Base-by-base conservation (phyloP, 1,140 invertebrate genomes). In the Drosophila aff. region DNA sequence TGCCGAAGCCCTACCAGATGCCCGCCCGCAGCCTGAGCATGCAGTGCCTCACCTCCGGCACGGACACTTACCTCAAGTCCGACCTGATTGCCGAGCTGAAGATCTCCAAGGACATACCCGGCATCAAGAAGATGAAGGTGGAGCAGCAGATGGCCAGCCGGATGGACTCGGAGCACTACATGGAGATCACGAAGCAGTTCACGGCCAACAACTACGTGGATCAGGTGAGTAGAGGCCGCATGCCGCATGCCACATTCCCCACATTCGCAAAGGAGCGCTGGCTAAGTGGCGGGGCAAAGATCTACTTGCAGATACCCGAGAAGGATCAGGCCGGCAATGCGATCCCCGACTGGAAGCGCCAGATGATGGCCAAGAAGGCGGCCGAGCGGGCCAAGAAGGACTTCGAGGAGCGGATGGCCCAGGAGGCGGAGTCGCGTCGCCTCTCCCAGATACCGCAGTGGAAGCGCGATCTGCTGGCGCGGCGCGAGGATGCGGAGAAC, bases 261-360 rank as follows among this genome's bases (percentile, higher is more conserved):
- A 44, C n/a, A 44, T 23, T 47, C 1, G 18, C 16, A 18, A n/a
- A 4, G 49, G 16, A 52, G 60, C 47, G 15, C 15, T 72, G 73
- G 60, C 61, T 64, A 64, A 64, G 49, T 81, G 77, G 59, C 53
- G 72, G 73, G 38, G 62, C 75, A 84, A 92, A 92, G 91, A 77
- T 90, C 76, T 93, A 92, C 87, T 93, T 91, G 44, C 94, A 98
- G 97, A 96, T 99, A 75, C 97, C 98, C 2, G 97, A 98, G 81
- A 96, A 96, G 60, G 98, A 99, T 91, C 95, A 95, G 43, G 95
- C 96, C n/a, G 98, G 98, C 15, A 97, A 97, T 81, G 93, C 96
- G 21, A 98, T 99, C 89, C 98, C 98, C 13, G 96, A 96, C 21
- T 99, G 98, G 98, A 98, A 98, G 92, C 93, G 98, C 26, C 97